phyloP scores from a whole-genome alignment of 2,888 invertebrate genomes.

The Leptogaster cylindrica region DNA sequence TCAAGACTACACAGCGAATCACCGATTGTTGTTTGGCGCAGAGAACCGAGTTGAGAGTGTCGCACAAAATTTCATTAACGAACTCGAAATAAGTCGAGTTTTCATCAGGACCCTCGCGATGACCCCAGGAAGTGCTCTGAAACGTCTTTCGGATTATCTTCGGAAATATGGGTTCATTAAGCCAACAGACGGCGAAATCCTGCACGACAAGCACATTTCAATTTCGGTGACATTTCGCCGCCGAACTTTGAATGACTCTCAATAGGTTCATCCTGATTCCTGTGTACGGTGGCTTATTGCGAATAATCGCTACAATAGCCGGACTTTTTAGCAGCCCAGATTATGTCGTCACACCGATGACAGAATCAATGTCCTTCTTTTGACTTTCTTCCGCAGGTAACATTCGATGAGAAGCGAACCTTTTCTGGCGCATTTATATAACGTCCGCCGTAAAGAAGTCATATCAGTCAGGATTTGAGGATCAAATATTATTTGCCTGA shows the following conservation, averaged over 20 bases:
- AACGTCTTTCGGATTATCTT: too few relatives aligned
- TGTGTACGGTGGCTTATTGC: background rate
- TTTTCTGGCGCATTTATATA: background rate
- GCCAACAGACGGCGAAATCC: background rate
- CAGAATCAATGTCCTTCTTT: conserved; percentile 3
- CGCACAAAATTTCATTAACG: background rate
- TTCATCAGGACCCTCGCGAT: background rate
- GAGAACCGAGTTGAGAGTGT: too few relatives aligned
- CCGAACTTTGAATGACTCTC: background rate
- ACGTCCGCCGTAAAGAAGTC: background rate
- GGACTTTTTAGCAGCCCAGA: conserved; percentile 1
- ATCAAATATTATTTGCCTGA: background rate
- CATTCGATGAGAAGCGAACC: background rate
- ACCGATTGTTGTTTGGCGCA: too few relatives aligned
- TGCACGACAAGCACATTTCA: background rate
- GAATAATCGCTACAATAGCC: conserved; percentile 13
- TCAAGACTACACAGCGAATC: too few relatives aligned
- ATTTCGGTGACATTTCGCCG: background rate
- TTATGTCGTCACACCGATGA: conserved; percentile 12
- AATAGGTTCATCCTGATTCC: too few relatives aligned
- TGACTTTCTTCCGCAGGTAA: conserved; percentile 16
- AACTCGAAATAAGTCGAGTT: background rate
- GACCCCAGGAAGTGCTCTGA: background rate
- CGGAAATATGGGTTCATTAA: background rate
- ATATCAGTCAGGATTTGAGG: background rate